A percentile compares a stretch with the other conserved stretches of the same genome.
phyloP scores from a whole-genome alignment of 2,797 vertebrate genomes.

The Cynodonichthys magdalenae region DNA sequence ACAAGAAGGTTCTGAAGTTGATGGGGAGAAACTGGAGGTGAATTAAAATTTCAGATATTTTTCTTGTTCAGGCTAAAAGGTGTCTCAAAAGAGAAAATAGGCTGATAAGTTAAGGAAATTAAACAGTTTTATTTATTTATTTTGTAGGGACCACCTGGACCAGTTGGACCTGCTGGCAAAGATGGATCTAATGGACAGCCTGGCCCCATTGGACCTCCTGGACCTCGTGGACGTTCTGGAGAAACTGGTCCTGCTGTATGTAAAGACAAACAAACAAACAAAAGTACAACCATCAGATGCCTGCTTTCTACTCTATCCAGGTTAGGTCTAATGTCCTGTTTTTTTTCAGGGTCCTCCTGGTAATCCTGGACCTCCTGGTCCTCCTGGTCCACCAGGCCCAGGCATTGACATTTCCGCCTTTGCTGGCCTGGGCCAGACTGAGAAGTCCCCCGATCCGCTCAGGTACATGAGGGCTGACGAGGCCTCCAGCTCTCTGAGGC shows the following conservation, averaged over 20 bases:
- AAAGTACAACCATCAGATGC: background rate
- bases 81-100: background rate
- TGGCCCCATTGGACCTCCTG: conserved; percentile 93
- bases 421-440: conserved; percentile 87
- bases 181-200: conserved; percentile 90
- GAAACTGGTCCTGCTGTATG: conserved; percentile 91
- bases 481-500: conserved; percentile 85
- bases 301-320: background rate
- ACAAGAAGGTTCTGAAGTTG: conserved; percentile 19
- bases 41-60: conserved; percentile 43
- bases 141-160: conserved; percentile 89
- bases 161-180: conserved; percentile 91
- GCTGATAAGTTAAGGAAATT: conserved; percentile 9
- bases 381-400: conserved; percentile 93
- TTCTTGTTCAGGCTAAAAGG: conserved; percentile 8
- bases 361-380: conserved; percentile 91
- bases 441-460: conserved; percentile 93
- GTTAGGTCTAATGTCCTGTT: background rate
- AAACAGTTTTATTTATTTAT: background rate
- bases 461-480: conserved; percentile 97
- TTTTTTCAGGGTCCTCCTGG: conserved; percentile 90
- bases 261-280: conserved; percentile 42
- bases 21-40: background rate
- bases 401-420: conserved; percentile 98
- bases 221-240: conserved; percentile 94